Conservation (phyloP, 2,888 invertebrate species). For the Sminthurides aquaticus region DNA sequence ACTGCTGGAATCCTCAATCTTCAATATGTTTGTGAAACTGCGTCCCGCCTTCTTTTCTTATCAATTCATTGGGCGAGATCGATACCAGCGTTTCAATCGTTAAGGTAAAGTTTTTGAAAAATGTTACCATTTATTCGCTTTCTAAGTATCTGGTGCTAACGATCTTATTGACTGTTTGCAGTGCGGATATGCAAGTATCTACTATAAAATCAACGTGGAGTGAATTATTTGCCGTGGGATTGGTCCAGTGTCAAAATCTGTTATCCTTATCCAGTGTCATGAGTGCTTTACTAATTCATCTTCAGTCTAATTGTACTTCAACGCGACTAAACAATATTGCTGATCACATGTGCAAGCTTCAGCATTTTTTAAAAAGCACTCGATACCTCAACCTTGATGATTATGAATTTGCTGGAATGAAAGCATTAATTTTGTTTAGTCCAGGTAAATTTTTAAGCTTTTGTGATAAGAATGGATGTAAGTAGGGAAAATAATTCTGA, state of each 20-base stretch:
- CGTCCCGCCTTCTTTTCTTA: constrained; percentile 80
- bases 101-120: constrained; percentile 55
- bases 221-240: constrained; percentile 40
- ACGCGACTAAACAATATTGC: constrained; percentile 30
- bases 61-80: constrained; percentile 84
- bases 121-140: too few species aligned
- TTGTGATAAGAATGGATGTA: not conserved
- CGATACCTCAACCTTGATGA: constrained; percentile 55
- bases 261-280: constrained; percentile 36
- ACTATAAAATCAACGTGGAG: constrained; percentile 35
- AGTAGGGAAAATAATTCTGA: not conserved
- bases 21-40: constrained; percentile 92
- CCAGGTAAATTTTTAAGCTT: constrained; percentile 57
- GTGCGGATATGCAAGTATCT: constrained; percentile 37
- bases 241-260: constrained; percentile 39
- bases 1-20: constrained; percentile 69
- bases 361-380: constrained; percentile 33
- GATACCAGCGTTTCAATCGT: constrained; percentile 69
- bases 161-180: too few species aligned
- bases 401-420: constrained; percentile 78
- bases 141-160: too few species aligned
- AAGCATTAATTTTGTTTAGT: constrained; percentile 74
- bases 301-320: constrained; percentile 35
- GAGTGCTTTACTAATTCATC: constrained; percentile 34
- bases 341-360: constrained; percentile 34